Percentiles rank a stretch among this genome's conserved stretches.
Evolutionary conservation across 2,888 invertebrate species (phyloP).

Genomic region (Rugalucina vietnamica): DNA sequence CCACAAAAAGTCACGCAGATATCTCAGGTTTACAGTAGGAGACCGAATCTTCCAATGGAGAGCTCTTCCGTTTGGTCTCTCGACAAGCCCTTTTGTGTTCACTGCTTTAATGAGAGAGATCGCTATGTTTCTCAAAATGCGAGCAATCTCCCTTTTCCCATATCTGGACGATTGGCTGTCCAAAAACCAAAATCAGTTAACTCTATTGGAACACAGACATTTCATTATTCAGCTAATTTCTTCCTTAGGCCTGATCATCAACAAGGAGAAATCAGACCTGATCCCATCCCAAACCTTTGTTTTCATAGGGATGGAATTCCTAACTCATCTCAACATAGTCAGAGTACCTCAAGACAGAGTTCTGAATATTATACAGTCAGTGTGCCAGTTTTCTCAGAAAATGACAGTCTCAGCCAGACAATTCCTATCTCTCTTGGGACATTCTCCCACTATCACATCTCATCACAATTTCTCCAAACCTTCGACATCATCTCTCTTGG

Average conservation of each 20-base stretch:
- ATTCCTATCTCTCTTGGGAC: conserved; percentile 17
- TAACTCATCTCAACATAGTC: neutral
- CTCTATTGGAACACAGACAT: neutral
- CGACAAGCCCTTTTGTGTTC: neutral
- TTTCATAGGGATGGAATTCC: conserved; percentile 10
- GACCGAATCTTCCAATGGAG: neutral
- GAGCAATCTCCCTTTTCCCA: neutral
- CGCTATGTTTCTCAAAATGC: neutral
- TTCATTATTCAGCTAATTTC: neutral
- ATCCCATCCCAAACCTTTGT: neutral
- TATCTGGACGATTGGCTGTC: neutral
- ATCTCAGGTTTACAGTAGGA: neutral
- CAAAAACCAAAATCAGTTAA: neutral
- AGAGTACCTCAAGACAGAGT: neutral
- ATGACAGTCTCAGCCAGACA: conserved; percentile 11
- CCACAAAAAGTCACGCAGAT: neutral
- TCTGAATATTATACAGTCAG: neutral
- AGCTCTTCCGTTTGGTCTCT: neutral
- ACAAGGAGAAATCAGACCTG: neutral
- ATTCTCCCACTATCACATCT: no score
- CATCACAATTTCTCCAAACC: no score
- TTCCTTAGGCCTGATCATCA: neutral
- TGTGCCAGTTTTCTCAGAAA: neutral
- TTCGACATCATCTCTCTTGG: no score
- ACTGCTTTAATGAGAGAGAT: neutral